Conservation (phyloP, 1,140 invertebrate genomes). For the Penaeus chinensis region DNA sequence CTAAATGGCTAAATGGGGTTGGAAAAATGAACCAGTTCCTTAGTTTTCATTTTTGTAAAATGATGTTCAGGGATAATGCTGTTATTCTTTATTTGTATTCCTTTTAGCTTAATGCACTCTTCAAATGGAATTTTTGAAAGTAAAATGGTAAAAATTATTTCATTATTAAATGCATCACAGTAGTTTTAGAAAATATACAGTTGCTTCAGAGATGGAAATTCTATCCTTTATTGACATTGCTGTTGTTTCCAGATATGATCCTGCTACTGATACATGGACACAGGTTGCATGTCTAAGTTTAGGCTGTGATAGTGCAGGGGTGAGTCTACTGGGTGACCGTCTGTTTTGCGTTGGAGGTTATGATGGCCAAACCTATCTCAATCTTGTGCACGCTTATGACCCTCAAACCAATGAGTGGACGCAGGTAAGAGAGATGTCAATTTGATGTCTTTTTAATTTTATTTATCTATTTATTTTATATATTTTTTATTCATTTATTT, state of each 20-base stretch:
- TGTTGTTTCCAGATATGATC: slow-evolving; percentile 74
- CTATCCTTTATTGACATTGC: slow-evolving; percentile 64
- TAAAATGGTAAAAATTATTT: too few species aligned
- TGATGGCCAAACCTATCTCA: slow-evolving; percentile 93
- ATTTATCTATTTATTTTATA: too few species aligned
- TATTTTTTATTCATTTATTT: too few species aligned
- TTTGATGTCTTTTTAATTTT: background rate
- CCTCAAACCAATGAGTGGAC: slow-evolving; percentile 89
- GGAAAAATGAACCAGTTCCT: too few species aligned
- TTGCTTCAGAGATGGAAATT: slow-evolving; percentile 67
- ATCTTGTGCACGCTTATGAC: slow-evolving; percentile 93
- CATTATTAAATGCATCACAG: too few species aligned
- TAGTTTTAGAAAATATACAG: background rate
- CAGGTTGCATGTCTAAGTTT: slow-evolving; percentile 86
- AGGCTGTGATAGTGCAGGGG: slow-evolving; percentile 90
- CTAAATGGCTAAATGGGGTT: too few species aligned
- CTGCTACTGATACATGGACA: slow-evolving; percentile 88
- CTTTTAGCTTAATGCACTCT: too few species aligned
- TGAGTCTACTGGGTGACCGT: slow-evolving; percentile 88
- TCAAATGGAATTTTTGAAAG: too few species aligned
- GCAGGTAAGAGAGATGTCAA: slow-evolving; percentile 70
- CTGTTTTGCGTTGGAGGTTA: slow-evolving; percentile 94
- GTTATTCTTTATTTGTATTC: too few species aligned
- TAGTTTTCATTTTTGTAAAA: too few species aligned
- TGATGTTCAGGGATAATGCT: too few species aligned